Evolutionary conservation across 2,888 invertebrate genomes (phyloP), one percentile per base, ranked within the genome.

Genomic region (Acrocyrtus sp.): DNA sequence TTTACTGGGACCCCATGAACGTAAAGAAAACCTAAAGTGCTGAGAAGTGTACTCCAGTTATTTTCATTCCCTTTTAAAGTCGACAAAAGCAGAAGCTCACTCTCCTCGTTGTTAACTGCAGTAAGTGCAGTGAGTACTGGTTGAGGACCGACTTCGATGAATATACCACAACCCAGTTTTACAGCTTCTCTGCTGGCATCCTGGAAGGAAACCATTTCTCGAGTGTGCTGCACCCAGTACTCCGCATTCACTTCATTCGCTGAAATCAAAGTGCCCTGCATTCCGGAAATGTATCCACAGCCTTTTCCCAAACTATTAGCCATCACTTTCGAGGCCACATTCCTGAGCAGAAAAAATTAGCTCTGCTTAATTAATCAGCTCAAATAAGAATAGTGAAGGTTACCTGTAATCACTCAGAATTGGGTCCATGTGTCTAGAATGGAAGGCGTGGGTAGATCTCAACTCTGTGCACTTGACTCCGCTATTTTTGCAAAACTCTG

Each of bases 201-300:
- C 5, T 54, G 15, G 19, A 61, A 69, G 2, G 22, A 19, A 4
- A 68, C 68, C 15, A 27, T 24, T 27, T 68, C 45, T 26, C 60
- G 8, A 5, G 60, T 61, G 21, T 68, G 68, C 5, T 45, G 21
- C 15, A 53, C 22, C 75, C 75, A 75, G 51, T 75, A 75, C 17
- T 75, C 58, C 8, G 72, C 26, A 21, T 68, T 26, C 5, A 51
- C 22, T 12, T 57, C 56, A n/a, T 19, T 6, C 6, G 41, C 62
- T 1, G 48, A 19, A 12, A 72, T 8, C n/a, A 69, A 10, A 22
- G 63, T 57, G 8, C 75, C 75, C 26, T 72, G 54, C 47, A 75
- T 54, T 34, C 65, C 68, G 3, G 75, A 75, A 48, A 75, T 68
- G 24, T 57, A 75, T 34, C 48, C 21, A 24, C 53, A 10, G n/a